Conservation (phyloP, 2,888 invertebrate species). For the Drosophila affinis region DNA sequence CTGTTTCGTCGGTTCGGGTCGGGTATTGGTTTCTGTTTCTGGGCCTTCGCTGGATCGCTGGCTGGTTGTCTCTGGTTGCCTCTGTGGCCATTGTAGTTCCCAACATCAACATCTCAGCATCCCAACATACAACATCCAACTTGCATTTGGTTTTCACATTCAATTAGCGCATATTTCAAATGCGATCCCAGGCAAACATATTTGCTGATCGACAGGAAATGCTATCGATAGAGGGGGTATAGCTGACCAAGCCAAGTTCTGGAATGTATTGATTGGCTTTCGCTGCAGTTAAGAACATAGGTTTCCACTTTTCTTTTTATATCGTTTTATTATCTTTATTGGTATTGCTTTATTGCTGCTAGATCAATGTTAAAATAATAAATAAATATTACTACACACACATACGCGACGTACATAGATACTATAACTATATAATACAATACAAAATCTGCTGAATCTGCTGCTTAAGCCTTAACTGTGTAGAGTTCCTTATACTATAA, state of each 20-base stretch:
- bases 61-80: not conserved
- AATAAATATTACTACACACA: slow-evolving; percentile 67
- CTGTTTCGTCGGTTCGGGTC: slow-evolving; percentile 16
- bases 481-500: slow-evolving; percentile 13
- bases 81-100: slow-evolving; percentile 21
- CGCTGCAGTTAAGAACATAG: not conserved
- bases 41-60: not conserved
- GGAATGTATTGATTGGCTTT: not conserved
- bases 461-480: slow-evolving; percentile 7
- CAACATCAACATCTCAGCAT: not conserved
- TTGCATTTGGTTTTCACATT: slow-evolving; percentile 71
- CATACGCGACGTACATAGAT: not conserved
- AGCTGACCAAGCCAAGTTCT: not conserved
- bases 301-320: not conserved
- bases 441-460: slow-evolving; percentile 32
- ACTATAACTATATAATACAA: slow-evolving; percentile 23
- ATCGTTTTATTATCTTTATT: slow-evolving; percentile 55
- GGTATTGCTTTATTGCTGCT: slow-evolving; percentile 72
- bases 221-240: slow-evolving; percentile 30
- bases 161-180: slow-evolving; percentile 75
- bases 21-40: not conserved
- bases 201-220: slow-evolving; percentile 57
- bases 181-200: slow-evolving; percentile 33
- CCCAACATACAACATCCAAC: slow-evolving; percentile 1
- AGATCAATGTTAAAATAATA: slow-evolving; percentile 70